Base-by-base conservation (phyloP, 2,888 invertebrate genomes). In the Tanytarsus gracilentus region DNA sequence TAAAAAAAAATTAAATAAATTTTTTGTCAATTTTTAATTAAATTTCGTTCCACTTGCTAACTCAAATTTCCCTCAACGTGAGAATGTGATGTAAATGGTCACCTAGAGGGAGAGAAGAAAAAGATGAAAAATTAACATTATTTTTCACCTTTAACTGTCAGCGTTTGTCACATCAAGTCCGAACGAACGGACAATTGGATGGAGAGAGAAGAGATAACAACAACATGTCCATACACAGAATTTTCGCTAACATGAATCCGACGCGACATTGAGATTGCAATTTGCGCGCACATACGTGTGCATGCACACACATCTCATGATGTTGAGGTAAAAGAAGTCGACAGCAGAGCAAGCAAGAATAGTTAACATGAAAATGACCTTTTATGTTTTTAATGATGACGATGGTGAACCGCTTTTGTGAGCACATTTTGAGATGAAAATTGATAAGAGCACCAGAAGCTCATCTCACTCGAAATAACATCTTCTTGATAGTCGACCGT, bases 71-170 rank as follows among this genome's bases (percentile, higher is more conserved):
- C n/a, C n/a, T n/a, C n/a, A n/a, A n/a, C n/a, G n/a, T n/a, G n/a
- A n/a, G n/a, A n/a, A n/a, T n/a, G n/a, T n/a, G n/a, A n/a, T n/a
- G n/a, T n/a, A n/a, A n/a, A n/a, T n/a, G n/a, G n/a, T n/a, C n/a
- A n/a, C n/a, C n/a, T n/a, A n/a, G n/a, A n/a, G n/a, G n/a, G n/a
- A n/a, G n/a, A n/a, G n/a, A n/a, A n/a, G n/a, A n/a, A n/a, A 58
- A 4, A 25, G 18, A 39, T 25, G 40, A 58, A 56, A 56, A 48
- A 58, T 58, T 58, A 58, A 58, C 58, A 58, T 48, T 58, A 51
- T 58, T 58, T 58, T 58, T 58, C 58, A 48, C 48, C 58, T 58
- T 58, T 21, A 58, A 40, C 58, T 58, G 58, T 58, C 58, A 30
- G 53, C n/a, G 44, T 29, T 23, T 58, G 58, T 58, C 58, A 58